Evolutionary conservation across 2,797 vertebrate species (phyloP), one percentile per base, ranked within the genome.

Genomic region (Bucorvus abyssinicus): DNA sequence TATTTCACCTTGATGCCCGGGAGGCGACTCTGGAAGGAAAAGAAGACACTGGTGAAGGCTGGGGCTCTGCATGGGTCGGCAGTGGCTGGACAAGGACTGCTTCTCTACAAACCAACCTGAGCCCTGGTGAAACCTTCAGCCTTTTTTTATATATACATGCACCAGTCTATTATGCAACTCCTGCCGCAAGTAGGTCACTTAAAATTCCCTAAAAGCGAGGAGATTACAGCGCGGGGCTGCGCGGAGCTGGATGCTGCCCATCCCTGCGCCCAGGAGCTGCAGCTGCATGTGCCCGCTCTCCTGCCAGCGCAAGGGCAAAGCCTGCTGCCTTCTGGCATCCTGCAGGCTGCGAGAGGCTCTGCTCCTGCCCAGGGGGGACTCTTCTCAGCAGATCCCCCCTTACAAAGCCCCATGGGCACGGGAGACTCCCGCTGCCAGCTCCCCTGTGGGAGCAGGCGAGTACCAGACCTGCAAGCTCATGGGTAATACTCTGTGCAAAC

Each of bases 1-100:
- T 99, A 99, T 93, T 99, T 99, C 97, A 99, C 98, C 97, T 99
- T 99, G 85, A 99, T 98, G 69, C 99, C 99, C 0, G 99, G 99
- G 61, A 99, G 98, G 77, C 99, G 99, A 87, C 97, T 98, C 99
- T 99, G 96, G 7, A 20, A 89, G 42, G 73, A 7, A 91, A 59
- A 84, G 61, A 88, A 87, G 64, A 61, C 0, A 11, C 32, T 7
- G 27, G 70, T 44, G 67, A 76, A 84, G 68, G 74, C 38, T 47
- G 6, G 42, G 40, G 79, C 55, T 68, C 29, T 34, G 68, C 49
- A 16, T 5, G 0, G 50, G 75, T 34, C 3, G 4, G 40, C 13
- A 0, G 24, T 3, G 8, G 68, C 75, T 22, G 40, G 57, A n/a
- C 40, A 15, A 63, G 64, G 69, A 52, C 0, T 1, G 56, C 24